A percentile compares a stretch with the other conserved stretches of the same genome.
Evolutionary conservation across 2,113 vertebrate genomes (phyloP).

Genomic region (Halcyon malimbica): DNA sequence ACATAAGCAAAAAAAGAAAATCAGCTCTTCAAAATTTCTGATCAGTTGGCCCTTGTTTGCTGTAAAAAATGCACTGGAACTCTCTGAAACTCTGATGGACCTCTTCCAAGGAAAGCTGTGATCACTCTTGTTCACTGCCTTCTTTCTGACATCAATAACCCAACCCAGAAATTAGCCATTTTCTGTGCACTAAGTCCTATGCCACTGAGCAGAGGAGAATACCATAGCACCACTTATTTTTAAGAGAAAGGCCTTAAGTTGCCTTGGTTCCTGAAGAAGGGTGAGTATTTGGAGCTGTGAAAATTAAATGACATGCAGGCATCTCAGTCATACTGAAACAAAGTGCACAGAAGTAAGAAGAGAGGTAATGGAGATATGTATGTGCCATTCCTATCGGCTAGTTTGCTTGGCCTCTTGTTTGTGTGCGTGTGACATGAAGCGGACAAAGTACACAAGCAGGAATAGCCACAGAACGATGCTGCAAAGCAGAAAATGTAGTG

Average conservation of each 20-base stretch:
- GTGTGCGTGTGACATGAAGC: rapidly evolving
- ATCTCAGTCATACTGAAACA: neutral
- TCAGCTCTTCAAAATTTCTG: neutral
- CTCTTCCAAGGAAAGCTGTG: neutral
- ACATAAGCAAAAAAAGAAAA: neutral
- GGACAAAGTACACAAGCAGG: neutral
- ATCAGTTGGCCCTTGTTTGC: neutral
- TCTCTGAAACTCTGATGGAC: neutral
- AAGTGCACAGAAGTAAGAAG: neutral
- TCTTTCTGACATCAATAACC: neutral
- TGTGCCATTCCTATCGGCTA: neutral
- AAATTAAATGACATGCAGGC: neutral
- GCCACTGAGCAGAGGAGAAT: neutral
- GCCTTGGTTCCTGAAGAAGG: neutral
- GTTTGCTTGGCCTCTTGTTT: neutral
- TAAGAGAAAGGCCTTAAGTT: neutral
- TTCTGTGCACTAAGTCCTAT: neutral
- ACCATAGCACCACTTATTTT: neutral
- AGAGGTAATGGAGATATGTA: neutral
- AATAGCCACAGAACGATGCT: neutral
- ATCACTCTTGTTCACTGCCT: neutral
- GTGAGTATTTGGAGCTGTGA: neutral
- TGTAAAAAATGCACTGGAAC: neutral
- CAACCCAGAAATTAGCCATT: neutral
- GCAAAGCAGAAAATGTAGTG: neutral